A percentile compares a stretch with the other conserved stretches of the same genome.
Evolutionary conservation across 2,797 vertebrate genomes (phyloP).

Genomic region (Pagetopsis macropterus): DNA sequence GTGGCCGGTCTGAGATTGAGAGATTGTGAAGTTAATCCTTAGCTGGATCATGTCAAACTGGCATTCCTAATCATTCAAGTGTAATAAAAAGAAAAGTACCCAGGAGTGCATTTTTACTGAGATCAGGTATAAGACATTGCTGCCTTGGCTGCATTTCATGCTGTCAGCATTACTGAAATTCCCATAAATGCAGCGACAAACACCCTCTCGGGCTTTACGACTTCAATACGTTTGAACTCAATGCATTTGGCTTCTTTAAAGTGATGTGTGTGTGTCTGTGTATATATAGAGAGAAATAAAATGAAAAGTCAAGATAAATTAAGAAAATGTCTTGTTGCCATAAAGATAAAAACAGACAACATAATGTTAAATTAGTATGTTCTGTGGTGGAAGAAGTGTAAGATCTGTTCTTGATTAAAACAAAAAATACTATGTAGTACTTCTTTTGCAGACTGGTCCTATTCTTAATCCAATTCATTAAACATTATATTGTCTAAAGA

Average conservation of each 20-base stretch:
- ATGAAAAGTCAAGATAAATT: slow-evolving; percentile 8
- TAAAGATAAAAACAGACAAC: slow-evolving; percentile 10
- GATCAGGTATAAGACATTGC: slow-evolving; percentile 61
- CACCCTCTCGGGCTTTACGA: slow-evolving; percentile 46
- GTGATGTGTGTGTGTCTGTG: slow-evolving; percentile 7
- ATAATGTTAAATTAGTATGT: neutral
- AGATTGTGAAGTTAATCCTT: slow-evolving; percentile 53
- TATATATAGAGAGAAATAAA: slow-evolving; percentile 16
- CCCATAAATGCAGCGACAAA: slow-evolving; percentile 59
- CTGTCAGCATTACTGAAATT: slow-evolving; percentile 65
- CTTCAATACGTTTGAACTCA: slow-evolving; percentile 36
- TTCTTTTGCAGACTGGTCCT: no score
- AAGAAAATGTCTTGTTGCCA: slow-evolving; percentile 12
- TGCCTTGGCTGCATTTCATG: slow-evolving; percentile 55
- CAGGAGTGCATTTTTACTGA: slow-evolving; percentile 54
- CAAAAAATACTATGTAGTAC: neutral
- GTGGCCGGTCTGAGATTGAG: slow-evolving; percentile 43
- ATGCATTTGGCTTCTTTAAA: slow-evolving; percentile 42
- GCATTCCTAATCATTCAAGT: slow-evolving; percentile 47
- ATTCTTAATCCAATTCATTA: neutral
- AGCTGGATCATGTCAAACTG: slow-evolving; percentile 51
- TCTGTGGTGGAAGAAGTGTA: neutral
- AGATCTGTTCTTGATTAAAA: neutral
- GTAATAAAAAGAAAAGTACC: slow-evolving; percentile 59
- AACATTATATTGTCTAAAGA: slow-evolving; percentile 1